Conservation (phyloP, 1,140 invertebrate genomes). For the Carposina sasakii region DNA sequence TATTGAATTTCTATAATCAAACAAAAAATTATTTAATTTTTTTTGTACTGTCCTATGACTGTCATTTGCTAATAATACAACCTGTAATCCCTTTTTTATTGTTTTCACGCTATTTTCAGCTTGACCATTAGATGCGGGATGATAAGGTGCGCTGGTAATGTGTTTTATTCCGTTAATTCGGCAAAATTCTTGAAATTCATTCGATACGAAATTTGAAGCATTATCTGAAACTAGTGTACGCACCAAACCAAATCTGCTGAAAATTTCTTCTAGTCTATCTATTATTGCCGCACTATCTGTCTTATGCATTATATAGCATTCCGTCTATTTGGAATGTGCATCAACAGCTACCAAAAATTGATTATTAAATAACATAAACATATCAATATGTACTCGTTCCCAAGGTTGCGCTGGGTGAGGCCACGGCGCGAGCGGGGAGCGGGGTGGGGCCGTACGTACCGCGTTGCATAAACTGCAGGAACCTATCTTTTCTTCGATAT, state of each 20-base stretch:
- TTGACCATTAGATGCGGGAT: conserved; percentile 8
- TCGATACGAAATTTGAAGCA: conserved; percentile 7
- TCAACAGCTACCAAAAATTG: conserved; percentile 8
- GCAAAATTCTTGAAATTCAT: conserved; percentile 9
- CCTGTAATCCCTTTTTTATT: conserved; percentile 12
- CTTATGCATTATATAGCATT: conserved; percentile 4
- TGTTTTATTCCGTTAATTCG: conserved; percentile 6
- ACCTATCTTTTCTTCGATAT: conserved; percentile 21
- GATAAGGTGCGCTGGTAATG: conserved; percentile 13
- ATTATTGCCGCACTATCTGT: neutral
- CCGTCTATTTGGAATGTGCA: conserved; percentile 11
- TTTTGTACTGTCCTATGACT: neutral
- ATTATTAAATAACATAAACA: neutral
- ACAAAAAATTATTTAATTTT: conserved; percentile 5
- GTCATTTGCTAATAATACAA: neutral
- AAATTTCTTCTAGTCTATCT: conserved; percentile 3
- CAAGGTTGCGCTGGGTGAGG: conserved; percentile 4
- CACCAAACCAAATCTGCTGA: conserved; percentile 12
- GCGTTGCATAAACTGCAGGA: neutral
- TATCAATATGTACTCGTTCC: conserved; percentile 9
- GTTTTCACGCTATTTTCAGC: conserved; percentile 11
- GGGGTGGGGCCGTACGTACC: neutral
- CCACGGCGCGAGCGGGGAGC: conserved; percentile 2
- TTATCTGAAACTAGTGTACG: conserved; percentile 12
- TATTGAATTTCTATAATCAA: neutral